Evolutionary conservation across 1,140 invertebrate species (phyloP), one percentile per base, ranked within the genome.

Genomic region (Phymastichus coffea): DNA sequence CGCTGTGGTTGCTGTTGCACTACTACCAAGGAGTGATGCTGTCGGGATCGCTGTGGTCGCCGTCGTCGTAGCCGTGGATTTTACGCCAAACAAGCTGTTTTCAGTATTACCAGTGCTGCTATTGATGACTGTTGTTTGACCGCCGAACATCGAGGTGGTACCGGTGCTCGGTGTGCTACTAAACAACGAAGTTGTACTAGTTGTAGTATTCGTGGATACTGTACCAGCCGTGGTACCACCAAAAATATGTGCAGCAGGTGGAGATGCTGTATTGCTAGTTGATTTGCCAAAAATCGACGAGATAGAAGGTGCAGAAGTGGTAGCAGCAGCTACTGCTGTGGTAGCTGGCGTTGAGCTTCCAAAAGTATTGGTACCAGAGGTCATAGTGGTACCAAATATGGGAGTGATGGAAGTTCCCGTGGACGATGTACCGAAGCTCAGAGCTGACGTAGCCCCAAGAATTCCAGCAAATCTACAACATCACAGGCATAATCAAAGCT

Each of bases 381-480:
- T 20, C 15, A 17, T 19, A 43, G 40, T 43, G 40, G 20, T 43
- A 7, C 40, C 17, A 22, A 33, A 33, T 6, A 33, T 12, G 28
- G 28, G 28, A 12, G 6, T 33, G 28, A 33, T 6, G 3, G 4
- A 6, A 20, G 48, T 46, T 0, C 14, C 22, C 15, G 62, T 33
- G 0, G 58, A 15, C 0, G 61, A 20, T n/a, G 57, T 47, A 23
- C 61, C 66, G 15, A 68, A 70, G 40, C 37, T 63, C 15, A 62
- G 19, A 2, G 65, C 7, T 26, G 60, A 49, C 2, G 70, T 52
- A 3, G 57, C 15, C 22, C 64, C 60, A 4, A 62, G 15, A 8
- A 68, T 59, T 4, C 52, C 52, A 2, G 37, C 7, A 20, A 60
- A 53, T 3, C 25, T 61, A 19, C 35, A 48, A 51, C n/a, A 33